phyloP scores from a whole-genome alignment of 2,888 invertebrate genomes.

The Terebella lapidaria region DNA sequence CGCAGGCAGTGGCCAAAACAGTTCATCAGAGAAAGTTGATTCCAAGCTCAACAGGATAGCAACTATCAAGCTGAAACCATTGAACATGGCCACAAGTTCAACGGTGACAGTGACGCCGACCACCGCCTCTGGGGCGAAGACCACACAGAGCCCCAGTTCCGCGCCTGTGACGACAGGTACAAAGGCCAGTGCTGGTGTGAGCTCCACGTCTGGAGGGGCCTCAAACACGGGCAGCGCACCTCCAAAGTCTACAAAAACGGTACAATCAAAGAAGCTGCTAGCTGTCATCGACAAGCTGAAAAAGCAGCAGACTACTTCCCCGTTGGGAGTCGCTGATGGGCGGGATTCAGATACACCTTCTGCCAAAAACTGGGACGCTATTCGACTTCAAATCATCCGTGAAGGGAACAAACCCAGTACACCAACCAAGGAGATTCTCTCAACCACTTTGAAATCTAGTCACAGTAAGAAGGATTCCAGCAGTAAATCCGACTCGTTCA shows the following conservation, averaged over 20 bases:
- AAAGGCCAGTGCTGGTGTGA: not conserved
- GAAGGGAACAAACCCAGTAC: conserved; percentile 22
- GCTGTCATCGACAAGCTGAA: conserved; percentile 76
- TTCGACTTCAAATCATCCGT: conserved; percentile 20
- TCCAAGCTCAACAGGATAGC: conserved; percentile 40
- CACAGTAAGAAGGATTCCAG: not conserved
- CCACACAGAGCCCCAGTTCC: conserved; percentile 11
- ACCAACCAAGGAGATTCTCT: conserved; percentile 17
- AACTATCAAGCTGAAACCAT: conserved; percentile 58
- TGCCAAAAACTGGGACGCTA: conserved; percentile 15
- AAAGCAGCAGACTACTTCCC: conserved; percentile 2
- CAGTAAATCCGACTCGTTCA: conserved; percentile 19
- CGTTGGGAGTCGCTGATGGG: not conserved
- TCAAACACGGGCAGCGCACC: not conserved
- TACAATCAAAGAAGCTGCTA: conserved; percentile 31
- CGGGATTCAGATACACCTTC: not conserved
- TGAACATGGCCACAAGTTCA: conserved; percentile 60
- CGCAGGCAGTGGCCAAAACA: not conserved
- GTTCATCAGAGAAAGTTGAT: conserved; percentile 24
- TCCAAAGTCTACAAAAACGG: not conserved
- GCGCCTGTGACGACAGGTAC: conserved; percentile 4
- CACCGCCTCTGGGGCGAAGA: not conserved
- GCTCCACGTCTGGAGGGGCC: not conserved
- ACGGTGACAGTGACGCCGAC: conserved; percentile 10
- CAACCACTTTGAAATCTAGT: conserved; percentile 8